Evolutionary conservation across 2,888 invertebrate species (phyloP).

Genomic region (Didymodactylos carnosus): DNA sequence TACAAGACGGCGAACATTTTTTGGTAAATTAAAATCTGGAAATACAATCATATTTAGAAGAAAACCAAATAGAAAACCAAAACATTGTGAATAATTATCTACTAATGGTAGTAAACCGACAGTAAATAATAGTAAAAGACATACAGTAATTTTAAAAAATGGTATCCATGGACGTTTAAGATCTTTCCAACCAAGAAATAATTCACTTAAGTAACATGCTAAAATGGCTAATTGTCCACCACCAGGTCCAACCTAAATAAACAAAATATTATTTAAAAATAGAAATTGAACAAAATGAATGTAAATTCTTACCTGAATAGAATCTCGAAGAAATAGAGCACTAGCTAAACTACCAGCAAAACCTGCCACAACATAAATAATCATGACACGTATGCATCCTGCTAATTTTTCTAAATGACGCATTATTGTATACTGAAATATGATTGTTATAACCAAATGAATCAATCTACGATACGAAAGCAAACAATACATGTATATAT

Average conservation of each 20-base stretch:
- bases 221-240: constrained; percentile 86
- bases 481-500: too few species aligned
- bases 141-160: not conserved
- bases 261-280: too few species aligned
- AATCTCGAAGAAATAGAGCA: constrained; percentile 84
- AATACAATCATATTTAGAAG: constrained; percentile 74
- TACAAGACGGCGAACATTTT: constrained; percentile 31
- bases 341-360: constrained; percentile 88
- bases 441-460: constrained; percentile 64
- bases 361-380: constrained; percentile 81
- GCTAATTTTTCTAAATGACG: constrained; percentile 84
- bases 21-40: constrained; percentile 43
- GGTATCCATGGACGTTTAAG: constrained; percentile 31
- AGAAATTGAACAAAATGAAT: too few species aligned
- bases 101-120: constrained; percentile 88
- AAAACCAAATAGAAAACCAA: constrained; percentile 81
- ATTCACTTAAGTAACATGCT: constrained; percentile 76
- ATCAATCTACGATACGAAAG: constrained; percentile 44
- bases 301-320: constrained; percentile 78
- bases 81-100: constrained; percentile 89
- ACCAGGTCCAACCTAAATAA: constrained; percentile 71
- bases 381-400: constrained; percentile 69
- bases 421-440: constrained; percentile 81
- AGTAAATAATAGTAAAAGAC: constrained; percentile 44
- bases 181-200: constrained; percentile 74